phyloP scores from a whole-genome alignment of 2,797 vertebrate genomes.

The Argyrosomus regius region DNA sequence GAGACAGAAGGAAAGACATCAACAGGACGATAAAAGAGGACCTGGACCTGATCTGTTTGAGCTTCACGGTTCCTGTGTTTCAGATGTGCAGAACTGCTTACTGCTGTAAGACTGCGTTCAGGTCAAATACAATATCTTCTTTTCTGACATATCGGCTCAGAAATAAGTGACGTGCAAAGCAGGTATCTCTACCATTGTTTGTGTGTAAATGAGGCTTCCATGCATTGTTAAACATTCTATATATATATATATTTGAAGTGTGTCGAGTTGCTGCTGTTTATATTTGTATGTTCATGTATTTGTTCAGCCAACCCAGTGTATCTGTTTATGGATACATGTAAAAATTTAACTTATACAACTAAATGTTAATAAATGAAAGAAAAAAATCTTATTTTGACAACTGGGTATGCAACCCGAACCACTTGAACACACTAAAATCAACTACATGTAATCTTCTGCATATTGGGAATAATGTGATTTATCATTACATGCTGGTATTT shows the following conservation, averaged over 20 bases:
- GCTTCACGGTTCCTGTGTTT: slow-evolving; percentile 26
- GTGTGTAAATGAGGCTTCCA: slow-evolving; percentile 1
- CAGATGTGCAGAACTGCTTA: neutral
- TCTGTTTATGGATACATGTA: neutral
- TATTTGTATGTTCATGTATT: neutral
- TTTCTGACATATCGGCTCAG: slow-evolving; percentile 21
- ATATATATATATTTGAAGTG: neutral
- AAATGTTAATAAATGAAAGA: neutral
- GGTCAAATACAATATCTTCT: slow-evolving; percentile 37
- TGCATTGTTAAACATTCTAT: neutral
- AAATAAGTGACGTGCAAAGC: slow-evolving; percentile 4
- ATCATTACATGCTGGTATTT: neutral
- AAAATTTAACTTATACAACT: neutral
- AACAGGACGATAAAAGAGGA: slow-evolving; percentile 55
- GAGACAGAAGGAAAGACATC: slow-evolving; percentile 37
- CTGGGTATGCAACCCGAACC: neutral
- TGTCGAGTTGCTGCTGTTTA: neutral
- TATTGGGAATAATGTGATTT: neutral
- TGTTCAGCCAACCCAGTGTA: neutral
- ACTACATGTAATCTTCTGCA: neutral
- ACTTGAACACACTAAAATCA: neutral
- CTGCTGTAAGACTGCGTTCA: neutral
- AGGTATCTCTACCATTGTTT: neutral
- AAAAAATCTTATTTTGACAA: neutral
- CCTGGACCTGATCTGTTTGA: slow-evolving; percentile 25